These are phyloP conservation scores for Drosophila seclusa DNA, from an alignment of 2,888 invertebrate species.

Conservation along the genomic window DNA sequence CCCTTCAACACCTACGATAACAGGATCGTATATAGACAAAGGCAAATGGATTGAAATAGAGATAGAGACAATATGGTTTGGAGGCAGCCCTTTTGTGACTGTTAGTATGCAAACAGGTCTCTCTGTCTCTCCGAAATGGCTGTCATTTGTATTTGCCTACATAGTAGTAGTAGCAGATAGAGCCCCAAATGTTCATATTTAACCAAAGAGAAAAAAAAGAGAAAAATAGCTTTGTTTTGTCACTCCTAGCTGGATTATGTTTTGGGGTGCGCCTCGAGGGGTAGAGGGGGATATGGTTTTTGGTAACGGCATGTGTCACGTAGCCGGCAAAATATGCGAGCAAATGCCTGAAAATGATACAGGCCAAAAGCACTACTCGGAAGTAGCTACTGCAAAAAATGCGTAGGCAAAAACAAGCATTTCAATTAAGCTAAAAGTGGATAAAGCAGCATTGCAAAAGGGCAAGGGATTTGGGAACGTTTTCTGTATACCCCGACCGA, in stretches of 20 bases:
- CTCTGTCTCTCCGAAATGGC: slow-evolving; percentile 27
- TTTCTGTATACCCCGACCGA: slow-evolving; percentile 14
- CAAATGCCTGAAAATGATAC: slow-evolving; percentile 63
- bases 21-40: slow-evolving; percentile 2
- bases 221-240: slow-evolving; percentile 68
- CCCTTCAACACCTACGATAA: slow-evolving; percentile 20
- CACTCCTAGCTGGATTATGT: slow-evolving; percentile 27
- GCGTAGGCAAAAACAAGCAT: slow-evolving; percentile 51
- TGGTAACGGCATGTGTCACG: slow-evolving; percentile 65
- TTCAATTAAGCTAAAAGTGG: slow-evolving; percentile 70
- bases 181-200: slow-evolving; percentile 63
- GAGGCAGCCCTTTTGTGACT: slow-evolving; percentile 52
- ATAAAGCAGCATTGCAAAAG: slow-evolving; percentile 12
- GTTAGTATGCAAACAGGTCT: slow-evolving; percentile 65
- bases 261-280: slow-evolving; percentile 3
- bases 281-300: slow-evolving; percentile 16
- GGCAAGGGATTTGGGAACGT: slow-evolving; percentile 7
- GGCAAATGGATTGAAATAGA: neutral
- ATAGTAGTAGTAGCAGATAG: slow-evolving; percentile 11
- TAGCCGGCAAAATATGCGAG: slow-evolving; percentile 66
- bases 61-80: neutral
- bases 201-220: slow-evolving; percentile 43
- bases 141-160: slow-evolving; percentile 52
- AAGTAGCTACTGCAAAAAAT: slow-evolving; percentile 37
- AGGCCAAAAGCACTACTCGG: slow-evolving; percentile 43